Evolutionary conservation across 2,888 invertebrate species (phyloP).

Genomic region (Chironomus riparius): DNA sequence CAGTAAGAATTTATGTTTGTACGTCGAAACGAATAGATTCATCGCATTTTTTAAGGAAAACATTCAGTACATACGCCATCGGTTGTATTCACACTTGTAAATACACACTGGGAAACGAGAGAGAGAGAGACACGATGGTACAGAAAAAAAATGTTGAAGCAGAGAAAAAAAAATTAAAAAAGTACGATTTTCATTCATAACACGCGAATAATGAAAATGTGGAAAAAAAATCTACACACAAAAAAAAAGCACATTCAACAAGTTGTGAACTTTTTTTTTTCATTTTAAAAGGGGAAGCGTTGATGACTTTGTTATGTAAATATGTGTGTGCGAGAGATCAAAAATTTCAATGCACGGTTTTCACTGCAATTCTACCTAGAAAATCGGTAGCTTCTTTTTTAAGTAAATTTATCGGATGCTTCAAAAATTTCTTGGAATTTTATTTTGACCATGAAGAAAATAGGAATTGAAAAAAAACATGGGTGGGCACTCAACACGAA

Average conservation of each 20-base stretch:
- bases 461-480: not conserved
- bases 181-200: slow-evolving; percentile 4
- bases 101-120: not conserved
- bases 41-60: too few species aligned
- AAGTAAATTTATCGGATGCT: not conserved
- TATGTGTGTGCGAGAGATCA: not conserved
- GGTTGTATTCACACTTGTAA: too few species aligned
- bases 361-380: not conserved
- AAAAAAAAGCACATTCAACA: slow-evolving; percentile 5
- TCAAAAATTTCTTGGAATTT: not conserved
- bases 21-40: too few species aligned
- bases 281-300: not conserved
- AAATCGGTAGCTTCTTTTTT: too few species aligned
- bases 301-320: not conserved
- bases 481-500: too few species aligned
- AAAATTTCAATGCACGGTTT: not conserved
- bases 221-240: not conserved
- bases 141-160: not conserved
- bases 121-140: not conserved
- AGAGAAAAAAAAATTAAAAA: not conserved
- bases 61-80: too few species aligned
- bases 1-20: too few species aligned
- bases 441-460: not conserved
- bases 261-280: slow-evolving; percentile 16
- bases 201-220: not conserved